A percentile compares a stretch with the other conserved stretches of the same genome.
These are phyloP conservation scores for Mixornis gularis DNA, from an alignment of 2,113 vertebrate species.

Conservation along the genomic window DNA sequence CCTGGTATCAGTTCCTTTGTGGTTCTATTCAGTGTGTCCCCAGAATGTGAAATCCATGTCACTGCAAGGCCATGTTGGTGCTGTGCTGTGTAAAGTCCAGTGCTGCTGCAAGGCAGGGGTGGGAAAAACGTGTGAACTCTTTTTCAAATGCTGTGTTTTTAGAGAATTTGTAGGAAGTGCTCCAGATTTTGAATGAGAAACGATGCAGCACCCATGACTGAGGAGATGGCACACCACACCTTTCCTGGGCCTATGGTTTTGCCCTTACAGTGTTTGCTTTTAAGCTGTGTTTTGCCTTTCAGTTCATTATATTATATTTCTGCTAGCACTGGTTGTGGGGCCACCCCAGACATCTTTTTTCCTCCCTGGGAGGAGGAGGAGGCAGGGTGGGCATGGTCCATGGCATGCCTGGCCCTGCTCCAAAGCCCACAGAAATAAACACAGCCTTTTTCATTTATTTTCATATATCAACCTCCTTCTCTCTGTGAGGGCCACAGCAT, in stretches of 20 bases:
- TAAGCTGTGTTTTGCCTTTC: background rate
- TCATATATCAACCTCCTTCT: background rate
- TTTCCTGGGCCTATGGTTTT: background rate
- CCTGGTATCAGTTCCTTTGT: background rate
- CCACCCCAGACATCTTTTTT: background rate
- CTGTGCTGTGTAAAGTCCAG: background rate
- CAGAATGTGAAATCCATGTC: background rate
- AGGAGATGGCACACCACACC: accelerated
- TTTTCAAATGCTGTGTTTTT: background rate
- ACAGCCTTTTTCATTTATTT: background rate
- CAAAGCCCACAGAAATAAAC: background rate
- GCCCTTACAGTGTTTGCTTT: background rate
- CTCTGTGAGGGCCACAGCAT: background rate
- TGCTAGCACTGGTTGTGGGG: background rate
- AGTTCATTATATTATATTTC: background rate
- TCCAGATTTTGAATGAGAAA: background rate
- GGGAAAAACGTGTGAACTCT: background rate
- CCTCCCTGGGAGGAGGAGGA: background rate
- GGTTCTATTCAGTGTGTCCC: background rate
- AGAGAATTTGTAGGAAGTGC: background rate
- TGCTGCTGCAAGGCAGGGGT: background rate
- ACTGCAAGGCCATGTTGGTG: background rate
- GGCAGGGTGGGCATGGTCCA: background rate
- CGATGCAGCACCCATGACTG: accelerated
- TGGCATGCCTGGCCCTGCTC: background rate